Conservation (phyloP, 2,113 vertebrate species). For the Beaufortia kweichowensis region DNA sequence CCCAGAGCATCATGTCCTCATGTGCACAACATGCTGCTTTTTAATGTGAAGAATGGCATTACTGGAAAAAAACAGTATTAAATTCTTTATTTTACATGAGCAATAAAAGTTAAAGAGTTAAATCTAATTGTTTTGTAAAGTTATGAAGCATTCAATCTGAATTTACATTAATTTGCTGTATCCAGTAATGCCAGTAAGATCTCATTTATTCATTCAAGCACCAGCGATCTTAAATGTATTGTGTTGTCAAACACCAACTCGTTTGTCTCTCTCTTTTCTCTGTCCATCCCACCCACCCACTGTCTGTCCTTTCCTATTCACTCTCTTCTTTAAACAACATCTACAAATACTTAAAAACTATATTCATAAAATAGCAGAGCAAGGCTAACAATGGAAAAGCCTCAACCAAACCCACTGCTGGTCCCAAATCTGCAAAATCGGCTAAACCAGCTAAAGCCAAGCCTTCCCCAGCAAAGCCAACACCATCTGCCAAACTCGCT, state of each 20-base stretch:
- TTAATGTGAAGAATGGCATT: slow-evolving; percentile 77
- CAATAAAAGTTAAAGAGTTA: neutral
- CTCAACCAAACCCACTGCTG: slow-evolving; percentile 42
- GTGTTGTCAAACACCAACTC: slow-evolving; percentile 76
- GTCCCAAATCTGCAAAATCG: slow-evolving; percentile 56
- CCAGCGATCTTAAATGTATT: slow-evolving; percentile 75
- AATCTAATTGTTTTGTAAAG: neutral
- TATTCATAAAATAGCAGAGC: slow-evolving; percentile 62
- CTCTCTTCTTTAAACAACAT: slow-evolving; percentile 36
- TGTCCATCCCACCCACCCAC: slow-evolving; percentile 71
- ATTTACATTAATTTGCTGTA: slow-evolving; percentile 61
- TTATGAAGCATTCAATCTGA: neutral
- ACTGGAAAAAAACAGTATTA: slow-evolving; percentile 69
- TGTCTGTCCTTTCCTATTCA: slow-evolving; percentile 41
- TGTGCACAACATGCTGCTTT: slow-evolving; percentile 71
- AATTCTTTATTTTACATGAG: slow-evolving; percentile 6
- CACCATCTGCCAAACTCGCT: slow-evolving; percentile 53
- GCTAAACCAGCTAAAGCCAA: slow-evolving; percentile 59
- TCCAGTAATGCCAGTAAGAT: slow-evolving; percentile 78
- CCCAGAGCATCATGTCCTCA: slow-evolving; percentile 63
- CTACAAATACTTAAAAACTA: slow-evolving; percentile 55
- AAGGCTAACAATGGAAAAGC: slow-evolving; percentile 61
- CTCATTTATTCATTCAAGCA: slow-evolving; percentile 72
- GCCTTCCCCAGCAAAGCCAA: slow-evolving; percentile 56
- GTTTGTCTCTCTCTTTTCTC: slow-evolving; percentile 75